phyloP scores from a whole-genome alignment of 2,888 invertebrate species.

The Papilio demoleus region DNA sequence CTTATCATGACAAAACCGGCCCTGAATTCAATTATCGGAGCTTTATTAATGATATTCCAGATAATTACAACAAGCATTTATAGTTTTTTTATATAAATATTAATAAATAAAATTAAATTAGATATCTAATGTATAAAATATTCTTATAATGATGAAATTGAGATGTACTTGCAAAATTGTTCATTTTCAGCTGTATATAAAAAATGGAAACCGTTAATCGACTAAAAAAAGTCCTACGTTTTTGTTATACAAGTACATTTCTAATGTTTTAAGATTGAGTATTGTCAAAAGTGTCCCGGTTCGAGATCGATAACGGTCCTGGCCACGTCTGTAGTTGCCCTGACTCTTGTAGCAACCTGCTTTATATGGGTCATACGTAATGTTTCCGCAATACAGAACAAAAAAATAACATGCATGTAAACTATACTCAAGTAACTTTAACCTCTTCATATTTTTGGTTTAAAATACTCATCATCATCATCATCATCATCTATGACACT shows the following conservation, averaged over 20 bases:
- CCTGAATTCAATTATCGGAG: constrained; percentile 52
- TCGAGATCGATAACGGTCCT: constrained; percentile 3
- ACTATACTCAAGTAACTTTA: neutral
- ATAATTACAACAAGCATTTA: neutral
- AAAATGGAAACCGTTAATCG: too few relatives aligned
- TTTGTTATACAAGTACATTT: neutral
- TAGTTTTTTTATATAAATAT: too few relatives aligned
- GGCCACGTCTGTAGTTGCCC: constrained; percentile 1
- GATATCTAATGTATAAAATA: too few relatives aligned
- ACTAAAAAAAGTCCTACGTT: neutral
- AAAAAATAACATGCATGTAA: neutral
- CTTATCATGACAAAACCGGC: constrained; percentile 58
- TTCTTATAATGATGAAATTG: too few relatives aligned
- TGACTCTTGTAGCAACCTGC: neutral
- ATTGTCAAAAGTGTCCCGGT: neutral
- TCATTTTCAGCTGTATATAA: too few relatives aligned
- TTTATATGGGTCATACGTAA: neutral
- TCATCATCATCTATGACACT: too few relatives aligned
- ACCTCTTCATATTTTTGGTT: too few relatives aligned
- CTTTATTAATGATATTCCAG: constrained; percentile 42
- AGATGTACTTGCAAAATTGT: too few relatives aligned
- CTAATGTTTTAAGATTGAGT: neutral
- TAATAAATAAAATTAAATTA: too few relatives aligned
- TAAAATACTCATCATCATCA: too few relatives aligned
- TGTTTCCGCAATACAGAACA: constrained; percentile 4